A percentile compares a stretch with the other conserved stretches of the same genome.
phyloP scores from a whole-genome alignment of 2,797 vertebrate species.

The Syncerus caffer region DNA sequence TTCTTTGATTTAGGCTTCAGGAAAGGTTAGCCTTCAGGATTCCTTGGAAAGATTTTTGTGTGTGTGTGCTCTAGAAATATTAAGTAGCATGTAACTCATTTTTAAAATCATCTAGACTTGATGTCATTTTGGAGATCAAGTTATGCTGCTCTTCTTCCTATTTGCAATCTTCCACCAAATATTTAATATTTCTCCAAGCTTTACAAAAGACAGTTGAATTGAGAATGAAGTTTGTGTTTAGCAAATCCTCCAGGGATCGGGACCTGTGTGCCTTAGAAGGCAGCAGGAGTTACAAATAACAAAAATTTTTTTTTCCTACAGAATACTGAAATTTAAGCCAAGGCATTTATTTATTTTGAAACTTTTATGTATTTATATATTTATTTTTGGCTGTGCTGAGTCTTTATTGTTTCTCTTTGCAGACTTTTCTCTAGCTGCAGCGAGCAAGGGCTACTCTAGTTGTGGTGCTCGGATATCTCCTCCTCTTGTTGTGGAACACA shows the following conservation, averaged over 20 bases:
- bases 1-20: background rate
- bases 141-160: background rate
- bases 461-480: rapidly evolving
- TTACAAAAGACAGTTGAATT: background rate
- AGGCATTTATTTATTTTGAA: background rate
- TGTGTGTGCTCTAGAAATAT: background rate
- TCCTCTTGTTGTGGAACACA: background rate
- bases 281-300: background rate
- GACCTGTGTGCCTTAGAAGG: background rate
- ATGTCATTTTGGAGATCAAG: background rate
- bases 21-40: background rate
- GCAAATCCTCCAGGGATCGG: background rate
- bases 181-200: background rate
- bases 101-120: background rate
- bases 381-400: background rate
- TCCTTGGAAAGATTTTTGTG: background rate
- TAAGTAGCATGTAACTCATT: background rate
- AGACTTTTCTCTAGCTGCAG: background rate
- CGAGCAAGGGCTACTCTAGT: background rate
- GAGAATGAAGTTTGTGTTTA: background rate
- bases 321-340: background rate
- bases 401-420: background rate
- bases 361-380: background rate
- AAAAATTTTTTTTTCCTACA: background rate
- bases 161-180: background rate